Conservation (phyloP, 1,140 invertebrate genomes). For the Dolichoris vasculosae region DNA sequence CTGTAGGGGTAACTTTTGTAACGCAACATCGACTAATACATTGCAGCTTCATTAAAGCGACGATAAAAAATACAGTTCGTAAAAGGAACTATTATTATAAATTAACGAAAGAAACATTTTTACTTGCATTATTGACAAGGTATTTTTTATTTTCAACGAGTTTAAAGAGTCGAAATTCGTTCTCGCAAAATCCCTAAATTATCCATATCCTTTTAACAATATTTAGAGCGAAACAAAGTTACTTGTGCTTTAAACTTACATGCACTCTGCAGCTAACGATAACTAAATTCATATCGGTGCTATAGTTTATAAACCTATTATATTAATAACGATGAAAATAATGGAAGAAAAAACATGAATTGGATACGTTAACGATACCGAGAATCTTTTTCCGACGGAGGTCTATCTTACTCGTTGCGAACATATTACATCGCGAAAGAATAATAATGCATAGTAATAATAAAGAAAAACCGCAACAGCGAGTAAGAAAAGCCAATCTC, state of each 20-base stretch:
- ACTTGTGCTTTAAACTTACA: conserved; percentile 16
- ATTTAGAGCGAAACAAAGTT: neutral
- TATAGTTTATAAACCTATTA: neutral
- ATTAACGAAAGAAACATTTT: neutral
- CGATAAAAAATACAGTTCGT: neutral
- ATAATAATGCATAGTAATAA: no score
- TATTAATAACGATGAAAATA: neutral
- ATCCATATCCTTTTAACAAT: neutral
- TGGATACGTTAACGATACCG: neutral
- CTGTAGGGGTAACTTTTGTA: neutral
- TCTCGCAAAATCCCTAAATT: neutral
- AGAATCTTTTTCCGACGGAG: neutral
- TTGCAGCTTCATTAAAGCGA: conserved; percentile 7
- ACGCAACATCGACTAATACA: conserved; percentile 29
- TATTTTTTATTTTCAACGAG: neutral
- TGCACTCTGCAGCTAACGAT: conserved; percentile 26
- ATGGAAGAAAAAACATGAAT: neutral
- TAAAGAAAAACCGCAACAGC: no score
- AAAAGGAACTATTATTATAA: neutral
- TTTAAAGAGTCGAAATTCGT: neutral
- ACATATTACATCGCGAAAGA: no score
- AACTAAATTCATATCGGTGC: conserved; percentile 15
- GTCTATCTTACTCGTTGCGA: no score
- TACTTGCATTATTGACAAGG: no score
- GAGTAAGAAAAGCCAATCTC: neutral